Conservation (phyloP, 1,140 invertebrate species). For the Dreissena rostriformis region DNA sequence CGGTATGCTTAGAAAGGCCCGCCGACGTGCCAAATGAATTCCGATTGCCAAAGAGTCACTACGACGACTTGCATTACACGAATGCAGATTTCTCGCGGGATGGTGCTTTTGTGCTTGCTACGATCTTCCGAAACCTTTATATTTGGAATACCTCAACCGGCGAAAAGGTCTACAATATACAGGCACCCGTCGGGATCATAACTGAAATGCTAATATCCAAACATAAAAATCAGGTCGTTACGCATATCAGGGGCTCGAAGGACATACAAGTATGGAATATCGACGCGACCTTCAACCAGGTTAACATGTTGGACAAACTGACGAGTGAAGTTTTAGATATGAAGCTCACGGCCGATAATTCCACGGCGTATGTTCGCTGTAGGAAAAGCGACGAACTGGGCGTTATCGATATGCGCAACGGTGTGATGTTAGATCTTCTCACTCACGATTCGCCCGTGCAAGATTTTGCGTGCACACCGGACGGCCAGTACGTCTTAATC, state of each 20-base stretch:
- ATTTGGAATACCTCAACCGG: constrained; percentile 72
- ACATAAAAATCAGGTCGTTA: constrained; percentile 69
- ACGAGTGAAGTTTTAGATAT: constrained; percentile 70
- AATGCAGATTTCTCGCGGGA: constrained; percentile 75
- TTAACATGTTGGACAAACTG: constrained; percentile 74
- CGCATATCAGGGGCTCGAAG: constrained; percentile 63
- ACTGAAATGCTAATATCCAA: constrained; percentile 65
- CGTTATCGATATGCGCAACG: constrained; percentile 77
- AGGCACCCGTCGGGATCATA: constrained; percentile 78
- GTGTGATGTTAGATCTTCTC: constrained; percentile 77
- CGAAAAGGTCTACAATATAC: constrained; percentile 67
- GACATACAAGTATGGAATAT: constrained; percentile 78
- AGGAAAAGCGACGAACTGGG: constrained; percentile 78
- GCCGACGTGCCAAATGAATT: constrained; percentile 75
- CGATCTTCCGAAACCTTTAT: constrained; percentile 78
- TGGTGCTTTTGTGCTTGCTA: constrained; percentile 72
- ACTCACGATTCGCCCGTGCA: constrained; percentile 75
- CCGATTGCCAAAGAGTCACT: constrained; percentile 73
- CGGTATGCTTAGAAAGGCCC: constrained; percentile 69
- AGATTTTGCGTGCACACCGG: constrained; percentile 74
- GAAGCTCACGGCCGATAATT: constrained; percentile 66
- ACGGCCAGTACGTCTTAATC: constrained; percentile 73
- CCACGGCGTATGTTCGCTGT: constrained; percentile 71
- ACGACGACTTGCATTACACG: constrained; percentile 69
- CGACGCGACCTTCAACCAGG: constrained; percentile 66